phyloP scores from a whole-genome alignment of 1,140 invertebrate species.

The Pogonus chalceus region DNA sequence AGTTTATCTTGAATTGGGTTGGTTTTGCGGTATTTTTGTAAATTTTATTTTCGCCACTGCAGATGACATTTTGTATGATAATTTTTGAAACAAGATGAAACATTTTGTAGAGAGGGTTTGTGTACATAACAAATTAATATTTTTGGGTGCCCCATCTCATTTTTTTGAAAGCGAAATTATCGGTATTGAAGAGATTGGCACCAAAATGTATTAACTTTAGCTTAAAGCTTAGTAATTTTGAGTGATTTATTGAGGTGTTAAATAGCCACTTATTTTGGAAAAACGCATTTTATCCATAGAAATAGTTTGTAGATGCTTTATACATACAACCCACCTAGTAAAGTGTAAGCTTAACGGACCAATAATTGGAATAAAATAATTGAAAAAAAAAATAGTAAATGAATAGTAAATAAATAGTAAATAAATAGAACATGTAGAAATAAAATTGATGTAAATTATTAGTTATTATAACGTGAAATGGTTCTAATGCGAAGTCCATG shows the following conservation, averaged over 20 bases:
- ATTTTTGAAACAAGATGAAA: slow-evolving; percentile 4
- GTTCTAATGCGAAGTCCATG: neutral
- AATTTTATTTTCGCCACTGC: too few relatives aligned
- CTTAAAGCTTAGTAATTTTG: neutral
- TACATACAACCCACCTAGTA: too few relatives aligned
- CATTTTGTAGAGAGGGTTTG: neutral
- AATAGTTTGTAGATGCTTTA: too few relatives aligned
- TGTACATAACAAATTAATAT: neutral
- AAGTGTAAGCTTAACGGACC: too few relatives aligned
- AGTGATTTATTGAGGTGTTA: neutral
- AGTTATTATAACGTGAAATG: too few relatives aligned
- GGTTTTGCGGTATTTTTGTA: too few relatives aligned
- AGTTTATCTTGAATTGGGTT: too few relatives aligned
- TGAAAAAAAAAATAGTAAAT: too few relatives aligned
- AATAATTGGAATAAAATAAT: too few relatives aligned
- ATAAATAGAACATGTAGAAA: too few relatives aligned
- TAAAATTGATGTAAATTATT: too few relatives aligned
- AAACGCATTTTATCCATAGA: neutral
- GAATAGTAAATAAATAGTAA: too few relatives aligned
- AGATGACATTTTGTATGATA: slow-evolving; percentile 2
- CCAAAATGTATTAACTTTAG: neutral
- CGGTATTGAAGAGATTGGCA: neutral
- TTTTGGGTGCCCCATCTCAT: neutral
- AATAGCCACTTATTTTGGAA: neutral
- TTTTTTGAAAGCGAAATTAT: neutral